A percentile compares a stretch with the other conserved stretches of the same genome.
Conservation (phyloP, 2,113 vertebrate species). For the Turdus rufiventris region DNA sequence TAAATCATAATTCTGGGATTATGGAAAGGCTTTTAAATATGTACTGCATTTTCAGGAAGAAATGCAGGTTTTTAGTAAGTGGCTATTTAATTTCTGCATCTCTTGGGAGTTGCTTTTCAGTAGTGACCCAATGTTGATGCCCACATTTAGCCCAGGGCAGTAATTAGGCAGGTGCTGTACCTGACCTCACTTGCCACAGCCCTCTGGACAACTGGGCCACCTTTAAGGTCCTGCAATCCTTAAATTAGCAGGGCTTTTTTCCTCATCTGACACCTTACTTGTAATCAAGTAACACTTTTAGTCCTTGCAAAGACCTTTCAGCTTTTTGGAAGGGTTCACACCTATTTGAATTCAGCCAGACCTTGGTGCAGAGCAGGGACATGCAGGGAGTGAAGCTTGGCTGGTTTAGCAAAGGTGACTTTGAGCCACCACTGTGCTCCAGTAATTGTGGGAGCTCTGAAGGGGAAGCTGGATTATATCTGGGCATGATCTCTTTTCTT, state of each 20-base stretch:
- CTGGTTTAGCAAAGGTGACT: constrained; percentile 26
- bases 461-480: background rate
- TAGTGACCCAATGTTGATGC: background rate
- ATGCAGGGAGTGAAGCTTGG: background rate
- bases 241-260: background rate
- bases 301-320: constrained; percentile 22
- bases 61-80: background rate
- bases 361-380: background rate
- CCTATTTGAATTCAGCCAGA: background rate
- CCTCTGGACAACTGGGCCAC: background rate
- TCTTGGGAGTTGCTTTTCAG: background rate
- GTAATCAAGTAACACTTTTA: background rate
- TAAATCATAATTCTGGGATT: background rate
- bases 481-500: background rate
- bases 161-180: background rate
- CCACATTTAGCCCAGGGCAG: background rate
- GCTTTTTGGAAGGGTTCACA: background rate
- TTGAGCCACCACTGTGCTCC: background rate
- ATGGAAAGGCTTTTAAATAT: background rate
- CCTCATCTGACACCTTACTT: background rate
- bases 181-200: background rate
- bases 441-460: background rate
- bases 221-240: background rate
- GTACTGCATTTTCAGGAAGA: background rate
- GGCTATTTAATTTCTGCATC: background rate